Evolutionary conservation across 2,888 invertebrate genomes (phyloP).

Genomic region (Cerastoderma edule): DNA sequence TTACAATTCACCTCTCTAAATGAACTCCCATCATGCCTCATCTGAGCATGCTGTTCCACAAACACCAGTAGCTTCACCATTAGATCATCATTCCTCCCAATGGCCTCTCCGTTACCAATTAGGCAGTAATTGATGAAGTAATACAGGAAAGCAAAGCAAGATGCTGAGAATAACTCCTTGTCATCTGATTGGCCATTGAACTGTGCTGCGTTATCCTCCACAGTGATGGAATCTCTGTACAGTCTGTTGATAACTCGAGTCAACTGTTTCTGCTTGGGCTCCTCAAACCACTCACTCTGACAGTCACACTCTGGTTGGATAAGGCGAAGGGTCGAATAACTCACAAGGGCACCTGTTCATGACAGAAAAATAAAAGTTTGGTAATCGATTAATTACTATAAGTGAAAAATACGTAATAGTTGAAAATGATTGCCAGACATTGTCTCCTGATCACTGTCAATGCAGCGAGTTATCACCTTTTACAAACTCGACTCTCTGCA

Average conservation of each 20-base stretch:
- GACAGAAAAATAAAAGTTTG: no score
- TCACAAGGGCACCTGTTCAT: constrained; percentile 86
- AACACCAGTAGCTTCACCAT: constrained; percentile 80
- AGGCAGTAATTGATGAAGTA: constrained; percentile 87
- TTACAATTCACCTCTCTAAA: constrained; percentile 35
- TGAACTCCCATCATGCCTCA: constrained; percentile 82
- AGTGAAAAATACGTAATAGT: no score
- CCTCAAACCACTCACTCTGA: constrained; percentile 90
- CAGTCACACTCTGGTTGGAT: constrained; percentile 92
- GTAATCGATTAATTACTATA: no score
- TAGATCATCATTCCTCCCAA: constrained; percentile 69
- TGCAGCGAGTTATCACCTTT: no score
- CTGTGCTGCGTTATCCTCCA: neutral
- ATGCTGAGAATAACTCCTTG: constrained; percentile 86
- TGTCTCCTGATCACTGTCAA: no score
- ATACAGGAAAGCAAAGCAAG: constrained; percentile 93
- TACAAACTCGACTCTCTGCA: no score
- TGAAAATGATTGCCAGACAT: no score
- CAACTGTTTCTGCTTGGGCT: constrained; percentile 87
- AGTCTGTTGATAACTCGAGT: constrained; percentile 87
- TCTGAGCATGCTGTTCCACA: constrained; percentile 88
- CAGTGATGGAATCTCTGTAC: constrained; percentile 50
- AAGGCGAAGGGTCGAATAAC: constrained; percentile 90
- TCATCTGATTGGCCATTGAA: constrained; percentile 32
- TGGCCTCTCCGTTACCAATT: constrained; percentile 66